Evolutionary conservation across 1,140 invertebrate genomes (phyloP).

Genomic region (Druon quercuslanigerum): DNA sequence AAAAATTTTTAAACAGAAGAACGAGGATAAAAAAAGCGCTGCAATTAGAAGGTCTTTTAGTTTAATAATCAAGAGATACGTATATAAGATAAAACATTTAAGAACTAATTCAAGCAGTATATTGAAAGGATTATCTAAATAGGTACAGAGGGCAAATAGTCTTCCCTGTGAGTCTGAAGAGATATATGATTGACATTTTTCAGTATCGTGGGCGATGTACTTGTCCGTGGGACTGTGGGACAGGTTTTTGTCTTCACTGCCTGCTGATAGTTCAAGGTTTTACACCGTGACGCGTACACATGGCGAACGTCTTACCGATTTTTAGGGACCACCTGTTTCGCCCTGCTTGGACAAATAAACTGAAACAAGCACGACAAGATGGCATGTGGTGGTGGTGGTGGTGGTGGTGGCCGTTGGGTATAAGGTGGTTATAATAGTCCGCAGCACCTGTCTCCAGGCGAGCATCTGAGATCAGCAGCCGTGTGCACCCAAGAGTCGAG

Average conservation of each 20-base stretch:
- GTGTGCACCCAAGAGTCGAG: constrained; percentile 51
- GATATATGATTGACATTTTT: too few species aligned
- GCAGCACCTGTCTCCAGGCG: constrained; percentile 57
- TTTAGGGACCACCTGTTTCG: constrained; percentile 60
- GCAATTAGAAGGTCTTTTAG: too few species aligned
- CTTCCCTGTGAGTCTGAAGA: too few species aligned
- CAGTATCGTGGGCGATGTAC: not conserved
- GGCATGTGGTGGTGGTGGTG: constrained; percentile 51
- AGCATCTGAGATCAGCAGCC: constrained; percentile 56
- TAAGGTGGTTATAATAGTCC: constrained; percentile 60
- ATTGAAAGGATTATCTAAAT: too few species aligned
- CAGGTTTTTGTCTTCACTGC: not conserved
- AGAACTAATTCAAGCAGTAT: too few species aligned
- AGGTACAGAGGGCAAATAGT: too few species aligned
- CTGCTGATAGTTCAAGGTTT: constrained; percentile 25
- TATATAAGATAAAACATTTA: too few species aligned
- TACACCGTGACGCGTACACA: constrained; percentile 52
- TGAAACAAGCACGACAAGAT: constrained; percentile 55
- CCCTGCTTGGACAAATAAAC: constrained; percentile 53
- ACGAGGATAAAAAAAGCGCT: too few species aligned
- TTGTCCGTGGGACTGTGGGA: constrained; percentile 1
- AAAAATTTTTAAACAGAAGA: too few species aligned
- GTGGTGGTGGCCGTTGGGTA: constrained; percentile 44
- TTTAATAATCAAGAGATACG: too few species aligned
- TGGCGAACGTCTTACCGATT: constrained; percentile 47